A percentile compares a stretch with the other conserved stretches of the same genome.
phyloP scores from a whole-genome alignment of 23 tunicate genomes.

The Oikopleura vanhoeffeni region DNA sequence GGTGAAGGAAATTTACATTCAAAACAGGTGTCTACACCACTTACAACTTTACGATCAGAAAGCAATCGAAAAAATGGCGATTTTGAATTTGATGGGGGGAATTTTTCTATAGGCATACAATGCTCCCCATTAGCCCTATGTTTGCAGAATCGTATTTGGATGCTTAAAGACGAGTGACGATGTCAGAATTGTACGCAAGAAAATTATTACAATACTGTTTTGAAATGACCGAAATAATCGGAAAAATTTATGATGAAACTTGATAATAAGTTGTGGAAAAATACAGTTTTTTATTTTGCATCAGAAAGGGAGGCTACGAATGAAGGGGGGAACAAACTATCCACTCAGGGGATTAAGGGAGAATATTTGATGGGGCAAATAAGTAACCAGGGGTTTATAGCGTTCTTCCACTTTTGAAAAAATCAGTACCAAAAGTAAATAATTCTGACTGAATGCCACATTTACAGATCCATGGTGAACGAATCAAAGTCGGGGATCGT shows the following conservation, averaged over 20 bases:
- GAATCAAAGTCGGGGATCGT: neutral
- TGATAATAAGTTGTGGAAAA: neutral
- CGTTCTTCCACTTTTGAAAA: neutral
- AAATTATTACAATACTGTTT: neutral
- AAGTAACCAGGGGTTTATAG: neutral
- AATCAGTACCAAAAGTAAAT: neutral
- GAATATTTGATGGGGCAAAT: neutral
- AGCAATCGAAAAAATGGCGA: constrained; percentile 22
- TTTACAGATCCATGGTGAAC: neutral
- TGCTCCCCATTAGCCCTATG: constrained; percentile 29
- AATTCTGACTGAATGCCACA: neutral
- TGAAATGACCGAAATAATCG: neutral
- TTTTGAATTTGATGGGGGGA: constrained; percentile 18
- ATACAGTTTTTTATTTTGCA: neutral
- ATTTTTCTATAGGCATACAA: constrained; percentile 32
- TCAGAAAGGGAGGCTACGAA: neutral
- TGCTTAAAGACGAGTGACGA: too few relatives aligned
- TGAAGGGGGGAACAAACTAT: neutral
- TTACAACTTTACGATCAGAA: constrained; percentile 21
- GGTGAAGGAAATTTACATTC: too few relatives aligned
- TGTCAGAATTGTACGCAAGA: neutral
- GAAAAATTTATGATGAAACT: neutral
- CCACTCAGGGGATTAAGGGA: neutral
- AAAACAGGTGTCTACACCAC: too few relatives aligned
- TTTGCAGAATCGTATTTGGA: neutral